Evolutionary conservation across 2,113 vertebrate genomes (phyloP).

Genomic region (Trinectes maculatus): DNA sequence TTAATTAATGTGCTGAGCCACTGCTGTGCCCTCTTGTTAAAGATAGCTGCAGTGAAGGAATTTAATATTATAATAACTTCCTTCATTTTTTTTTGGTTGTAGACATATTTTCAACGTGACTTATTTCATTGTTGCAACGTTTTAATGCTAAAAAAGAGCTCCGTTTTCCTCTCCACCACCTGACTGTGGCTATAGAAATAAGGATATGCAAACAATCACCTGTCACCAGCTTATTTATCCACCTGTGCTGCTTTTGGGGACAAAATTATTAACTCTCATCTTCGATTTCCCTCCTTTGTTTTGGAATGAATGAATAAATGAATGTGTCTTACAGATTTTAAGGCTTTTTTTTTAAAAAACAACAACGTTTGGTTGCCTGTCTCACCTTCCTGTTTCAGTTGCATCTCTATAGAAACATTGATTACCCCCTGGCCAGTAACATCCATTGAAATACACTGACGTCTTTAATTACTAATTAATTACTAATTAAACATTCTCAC

Average conservation of each 20-base stretch:
- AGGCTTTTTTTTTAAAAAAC: not conserved
- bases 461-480: conserved; percentile 38
- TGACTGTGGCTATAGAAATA: too few relatives aligned
- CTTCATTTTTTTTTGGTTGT: not conserved
- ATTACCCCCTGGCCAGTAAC: too few relatives aligned
- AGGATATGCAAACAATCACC: too few relatives aligned
- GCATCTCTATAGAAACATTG: not conserved
- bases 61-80: not conserved
- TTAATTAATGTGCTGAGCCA: conserved; percentile 68
- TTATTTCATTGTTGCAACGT: too few relatives aligned
- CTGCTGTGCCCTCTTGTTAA: conserved; percentile 30
- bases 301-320: too few relatives aligned
- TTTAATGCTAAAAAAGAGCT: too few relatives aligned
- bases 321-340: not conserved
- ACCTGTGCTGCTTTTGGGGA: too few relatives aligned
- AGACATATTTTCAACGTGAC: not conserved
- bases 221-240: too few relatives aligned
- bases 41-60: conserved; percentile 26
- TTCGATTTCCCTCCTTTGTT: too few relatives aligned
- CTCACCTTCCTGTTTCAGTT: not conserved
- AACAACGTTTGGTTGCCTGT: not conserved
- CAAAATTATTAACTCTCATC: too few relatives aligned
- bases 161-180: too few relatives aligned
- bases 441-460: conserved; percentile 26
- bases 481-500: conserved; percentile 3